Base-by-base conservation (phyloP, 53 echinoderm and acorn worm species). In the Henricia sp. region DNA sequence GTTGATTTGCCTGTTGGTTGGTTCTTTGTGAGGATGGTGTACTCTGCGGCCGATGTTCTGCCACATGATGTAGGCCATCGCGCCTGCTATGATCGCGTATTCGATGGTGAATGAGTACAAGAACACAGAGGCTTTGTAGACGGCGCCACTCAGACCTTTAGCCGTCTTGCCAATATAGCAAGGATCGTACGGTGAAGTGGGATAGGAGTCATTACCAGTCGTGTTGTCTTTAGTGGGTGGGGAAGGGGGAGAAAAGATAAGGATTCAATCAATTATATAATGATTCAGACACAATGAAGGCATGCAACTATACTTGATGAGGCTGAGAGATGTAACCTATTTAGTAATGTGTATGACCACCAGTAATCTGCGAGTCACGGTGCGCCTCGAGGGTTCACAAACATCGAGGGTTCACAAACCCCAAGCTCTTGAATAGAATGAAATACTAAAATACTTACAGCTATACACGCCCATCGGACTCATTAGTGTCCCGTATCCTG, bases 61-160 rank as follows among this genome's bases (percentile, higher is more conserved):
- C 96, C 96, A 95, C 96, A 95, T 95, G 84, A 95, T 91, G 87
- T 95, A 95, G 6, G 93, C 91, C 89, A 95, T 77, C 21, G 93
- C 96, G 3, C 91, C 96, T 6, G 93, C 96, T 17, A 95, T 95
- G 87, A 95, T 95, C 59, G 93, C 89, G 84, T 95, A 95, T 73
- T 95, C 96, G 50, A 95, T 89, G 53, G 91, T 91, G 68, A 95
- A 95, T n/a, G 96, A 95, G 37, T 95, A 95, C 37, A 95, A 82
- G 82, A 93, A 93, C 2, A 93, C 93, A 1, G 96, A 95, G 14
- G 96, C 96, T 43, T 95, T 93, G 91, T 95, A 95, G 53, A 93
- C 93, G 0, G 96, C 96, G 13, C 88, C 89, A 34, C 93, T 89
- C 3, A 96, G 85, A 29, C 93, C 96, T 30, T 89, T 91, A 52